A percentile compares a stretch with the other conserved stretches of the same genome.
These are phyloP conservation scores for Nesogale talazaci DNA, from an alignment of 2,113 vertebrate species.

Conservation along the genomic window DNA sequence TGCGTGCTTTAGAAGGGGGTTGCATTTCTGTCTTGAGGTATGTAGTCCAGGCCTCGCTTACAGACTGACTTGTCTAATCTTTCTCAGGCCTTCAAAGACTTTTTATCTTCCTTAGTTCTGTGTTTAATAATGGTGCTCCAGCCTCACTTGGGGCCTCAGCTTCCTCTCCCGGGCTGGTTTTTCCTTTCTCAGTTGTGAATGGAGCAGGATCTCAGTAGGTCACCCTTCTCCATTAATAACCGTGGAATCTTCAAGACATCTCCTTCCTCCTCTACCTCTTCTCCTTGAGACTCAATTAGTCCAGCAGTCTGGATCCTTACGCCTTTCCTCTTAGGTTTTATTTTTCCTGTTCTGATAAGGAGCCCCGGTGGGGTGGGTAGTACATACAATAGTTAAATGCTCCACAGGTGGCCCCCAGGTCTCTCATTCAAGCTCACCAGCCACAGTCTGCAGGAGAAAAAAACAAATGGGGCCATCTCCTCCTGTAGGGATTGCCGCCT, in stretches of 20 bases:
- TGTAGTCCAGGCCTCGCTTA: not conserved
- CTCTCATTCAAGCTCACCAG: not conserved
- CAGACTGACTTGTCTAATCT: not conserved
- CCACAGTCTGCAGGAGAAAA: not conserved
- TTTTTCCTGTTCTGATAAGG: slow-evolving; percentile 42
- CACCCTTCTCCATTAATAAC: slow-evolving; percentile 37
- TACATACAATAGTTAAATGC: not conserved
- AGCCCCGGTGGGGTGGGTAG: no score
- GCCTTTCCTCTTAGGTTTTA: slow-evolving; percentile 28
- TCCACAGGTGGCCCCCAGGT: not conserved
- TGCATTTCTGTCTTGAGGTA: slow-evolving; percentile 41
- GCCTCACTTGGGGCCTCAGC: not conserved
- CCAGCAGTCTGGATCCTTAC: slow-evolving; percentile 40
- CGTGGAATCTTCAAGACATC: slow-evolving; percentile 45
- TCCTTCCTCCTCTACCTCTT: not conserved
- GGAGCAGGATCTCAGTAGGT: slow-evolving; percentile 21
- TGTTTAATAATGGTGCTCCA: slow-evolving; percentile 26
- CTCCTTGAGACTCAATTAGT: slow-evolving; percentile 49
- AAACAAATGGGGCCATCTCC: not conserved
- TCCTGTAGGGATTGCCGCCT: not conserved
- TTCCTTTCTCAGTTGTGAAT: slow-evolving; percentile 19
- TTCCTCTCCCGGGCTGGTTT: slow-evolving; percentile 17
- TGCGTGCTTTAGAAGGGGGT: not conserved
- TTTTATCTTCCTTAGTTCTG: not conserved
- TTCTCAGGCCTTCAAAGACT: not conserved